phyloP scores from a whole-genome alignment of 2,797 vertebrate genomes.

The Nannoperca obscura region DNA sequence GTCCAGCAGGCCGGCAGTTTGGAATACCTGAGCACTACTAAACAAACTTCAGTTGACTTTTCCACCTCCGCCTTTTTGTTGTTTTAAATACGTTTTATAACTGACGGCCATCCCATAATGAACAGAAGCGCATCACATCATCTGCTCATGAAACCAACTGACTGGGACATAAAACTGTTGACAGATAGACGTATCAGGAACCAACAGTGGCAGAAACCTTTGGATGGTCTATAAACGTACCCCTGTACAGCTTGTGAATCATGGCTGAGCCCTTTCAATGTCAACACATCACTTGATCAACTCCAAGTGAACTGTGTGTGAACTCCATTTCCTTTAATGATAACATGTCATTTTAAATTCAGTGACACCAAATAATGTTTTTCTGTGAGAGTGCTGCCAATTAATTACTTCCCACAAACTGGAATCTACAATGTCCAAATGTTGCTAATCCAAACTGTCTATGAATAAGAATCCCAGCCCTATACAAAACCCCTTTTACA shows the following conservation, averaged over 20 bases:
- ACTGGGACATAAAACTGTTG: neutral
- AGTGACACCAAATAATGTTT: neutral
- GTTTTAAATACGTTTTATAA: neutral
- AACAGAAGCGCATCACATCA: conserved; percentile 1
- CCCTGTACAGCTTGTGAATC: neutral
- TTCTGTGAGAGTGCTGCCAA: neutral
- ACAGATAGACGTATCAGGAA: neutral
- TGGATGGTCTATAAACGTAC: neutral
- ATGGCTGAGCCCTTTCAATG: neutral
- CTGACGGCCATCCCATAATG: neutral
- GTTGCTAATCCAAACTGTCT: neutral
- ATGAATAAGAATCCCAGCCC: conserved; percentile 14
- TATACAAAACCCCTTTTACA: neutral
- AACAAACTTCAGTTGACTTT: conserved; percentile 15
- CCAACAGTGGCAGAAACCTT: neutral
- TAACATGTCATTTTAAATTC: neutral
- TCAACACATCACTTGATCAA: conserved; percentile 2
- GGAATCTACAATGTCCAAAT: neutral
- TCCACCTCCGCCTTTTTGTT: neutral
- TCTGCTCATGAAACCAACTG: neutral
- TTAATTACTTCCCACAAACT: neutral
- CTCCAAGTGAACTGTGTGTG: too few relatives aligned
- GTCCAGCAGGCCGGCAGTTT: conserved; percentile 4
- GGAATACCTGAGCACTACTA: conserved; percentile 11
- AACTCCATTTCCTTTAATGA: neutral